Conservation (phyloP, 2,113 vertebrate species). For the Bubalus kerabau region DNA sequence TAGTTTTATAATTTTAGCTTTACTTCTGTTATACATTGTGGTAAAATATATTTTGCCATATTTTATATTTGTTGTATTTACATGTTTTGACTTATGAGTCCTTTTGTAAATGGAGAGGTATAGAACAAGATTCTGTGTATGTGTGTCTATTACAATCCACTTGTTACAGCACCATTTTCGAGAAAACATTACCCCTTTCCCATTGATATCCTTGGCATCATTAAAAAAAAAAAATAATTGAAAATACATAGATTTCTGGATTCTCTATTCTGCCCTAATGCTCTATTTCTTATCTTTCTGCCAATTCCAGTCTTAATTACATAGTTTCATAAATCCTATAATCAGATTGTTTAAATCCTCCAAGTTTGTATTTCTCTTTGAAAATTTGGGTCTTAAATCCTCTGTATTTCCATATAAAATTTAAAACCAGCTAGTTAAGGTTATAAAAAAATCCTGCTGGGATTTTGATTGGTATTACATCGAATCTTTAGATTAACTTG, state of each 20-base stretch:
- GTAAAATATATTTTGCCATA: not conserved
- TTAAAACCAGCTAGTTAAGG: not conserved
- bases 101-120: not conserved
- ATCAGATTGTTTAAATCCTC: not conserved
- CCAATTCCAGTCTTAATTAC: not conserved
- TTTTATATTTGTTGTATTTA: not conserved
- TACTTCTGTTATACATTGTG: not conserved
- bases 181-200: not conserved
- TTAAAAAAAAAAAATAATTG: not conserved
- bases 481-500: not conserved
- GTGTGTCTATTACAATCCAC: not conserved
- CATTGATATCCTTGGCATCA: not conserved
- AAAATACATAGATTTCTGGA: not conserved
- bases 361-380: not conserved
- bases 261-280: not conserved
- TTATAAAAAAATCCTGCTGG: not conserved
- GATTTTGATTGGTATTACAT: not conserved
- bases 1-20: not conserved
- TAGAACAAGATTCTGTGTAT: not conserved
- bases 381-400: not conserved
- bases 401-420: not conserved
- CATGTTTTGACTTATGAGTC: not conserved
- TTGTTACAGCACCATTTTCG: not conserved
- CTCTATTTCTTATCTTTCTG: not conserved
- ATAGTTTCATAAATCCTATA: not conserved